phyloP scores from a whole-genome alignment of 2,113 vertebrate species.

The Psilopogon haemacephalus region DNA sequence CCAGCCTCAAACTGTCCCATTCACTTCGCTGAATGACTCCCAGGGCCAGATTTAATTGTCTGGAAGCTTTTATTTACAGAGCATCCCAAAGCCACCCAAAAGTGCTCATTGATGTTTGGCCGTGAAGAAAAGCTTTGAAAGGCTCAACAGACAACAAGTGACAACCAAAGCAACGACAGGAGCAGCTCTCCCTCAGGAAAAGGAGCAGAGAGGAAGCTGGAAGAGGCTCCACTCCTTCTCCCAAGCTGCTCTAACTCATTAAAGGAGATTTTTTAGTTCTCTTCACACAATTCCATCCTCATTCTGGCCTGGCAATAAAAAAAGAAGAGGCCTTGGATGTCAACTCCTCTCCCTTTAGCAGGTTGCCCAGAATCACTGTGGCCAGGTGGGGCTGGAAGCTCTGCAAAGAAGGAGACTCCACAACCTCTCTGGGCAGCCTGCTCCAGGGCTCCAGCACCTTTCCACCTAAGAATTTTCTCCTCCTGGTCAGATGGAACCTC shows the following conservation, averaged over 20 bases:
- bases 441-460: too few species aligned
- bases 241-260: neutral
- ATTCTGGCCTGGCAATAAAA: neutral
- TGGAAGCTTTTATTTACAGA: neutral
- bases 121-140: neutral
- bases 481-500: too few species aligned
- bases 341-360: neutral
- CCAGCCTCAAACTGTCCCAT: neutral
- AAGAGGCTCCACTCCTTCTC: neutral
- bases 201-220: slow-evolving; percentile 21
- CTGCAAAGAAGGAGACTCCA: too few species aligned
- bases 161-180: neutral
- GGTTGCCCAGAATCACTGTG: too few species aligned
- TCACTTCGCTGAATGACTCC: neutral
- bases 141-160: neutral
- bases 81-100: neutral
- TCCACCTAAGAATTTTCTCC: neutral
- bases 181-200: neutral
- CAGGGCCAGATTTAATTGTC: neutral
- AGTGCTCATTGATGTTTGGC: neutral
- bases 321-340: neutral
- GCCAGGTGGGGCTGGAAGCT: too few species aligned
- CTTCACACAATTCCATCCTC: neutral
- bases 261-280: neutral
- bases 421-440: too few species aligned